phyloP scores from a whole-genome alignment of 1,140 invertebrate genomes.

The Bombus turneri region DNA sequence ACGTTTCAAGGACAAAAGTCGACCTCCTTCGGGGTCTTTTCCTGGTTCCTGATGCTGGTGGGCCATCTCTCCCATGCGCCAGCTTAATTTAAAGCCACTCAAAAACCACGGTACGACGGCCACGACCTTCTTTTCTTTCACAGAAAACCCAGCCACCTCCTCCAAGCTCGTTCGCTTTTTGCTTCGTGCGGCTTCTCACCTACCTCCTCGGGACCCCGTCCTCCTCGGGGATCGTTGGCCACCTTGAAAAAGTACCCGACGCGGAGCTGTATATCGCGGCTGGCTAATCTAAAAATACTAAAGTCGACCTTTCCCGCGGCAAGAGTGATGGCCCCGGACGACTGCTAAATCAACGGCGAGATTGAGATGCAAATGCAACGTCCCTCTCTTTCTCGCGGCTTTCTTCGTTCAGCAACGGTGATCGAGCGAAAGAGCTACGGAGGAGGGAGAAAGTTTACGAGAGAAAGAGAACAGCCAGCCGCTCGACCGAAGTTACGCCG shows the following conservation, averaged over 20 bases:
- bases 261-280: slow-evolving; percentile 65
- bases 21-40: slow-evolving; percentile 66
- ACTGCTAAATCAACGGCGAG: slow-evolving; percentile 76
- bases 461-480: slow-evolving; percentile 16
- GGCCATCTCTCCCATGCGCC: slow-evolving; percentile 23
- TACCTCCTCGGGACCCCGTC: neutral
- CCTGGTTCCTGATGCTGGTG: slow-evolving; percentile 57
- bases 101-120: neutral
- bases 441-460: slow-evolving; percentile 31
- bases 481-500: slow-evolving; percentile 12
- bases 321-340: slow-evolving; percentile 67
- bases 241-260: slow-evolving; percentile 62
- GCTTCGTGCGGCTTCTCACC: neutral
- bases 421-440: neutral
- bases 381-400: slow-evolving; percentile 31
- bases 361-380: slow-evolving; percentile 79
- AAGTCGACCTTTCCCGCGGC: slow-evolving; percentile 70
- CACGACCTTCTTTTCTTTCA: slow-evolving; percentile 53
- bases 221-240: slow-evolving; percentile 22
- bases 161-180: neutral
- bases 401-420: neutral
- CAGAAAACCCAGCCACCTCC: slow-evolving; percentile 6
- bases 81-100: slow-evolving; percentile 59
- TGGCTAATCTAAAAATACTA: slow-evolving; percentile 73
- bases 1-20: slow-evolving; percentile 66